phyloP scores from a whole-genome alignment of 2,113 vertebrate species.

The Perca schrenkii region DNA sequence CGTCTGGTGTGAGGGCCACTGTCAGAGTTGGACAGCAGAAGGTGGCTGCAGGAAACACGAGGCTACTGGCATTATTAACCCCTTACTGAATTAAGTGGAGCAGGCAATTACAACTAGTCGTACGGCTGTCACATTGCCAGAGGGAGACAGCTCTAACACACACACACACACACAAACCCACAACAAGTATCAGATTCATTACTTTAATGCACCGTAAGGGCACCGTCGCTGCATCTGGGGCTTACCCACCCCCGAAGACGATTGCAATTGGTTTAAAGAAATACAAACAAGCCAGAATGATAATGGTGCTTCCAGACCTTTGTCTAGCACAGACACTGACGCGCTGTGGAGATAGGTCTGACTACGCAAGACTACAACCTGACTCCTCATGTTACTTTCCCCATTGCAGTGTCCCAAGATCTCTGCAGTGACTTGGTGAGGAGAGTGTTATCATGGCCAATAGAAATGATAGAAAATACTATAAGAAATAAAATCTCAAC shows the following conservation, averaged over 20 bases:
- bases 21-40: slow-evolving; percentile 55
- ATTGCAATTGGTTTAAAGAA: too few relatives aligned
- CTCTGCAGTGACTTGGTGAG: too few relatives aligned
- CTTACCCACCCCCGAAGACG: too few relatives aligned
- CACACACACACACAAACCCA: slow-evolving; percentile 14
- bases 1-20: slow-evolving; percentile 36
- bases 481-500: not conserved
- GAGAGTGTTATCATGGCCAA: too few relatives aligned
- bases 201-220: not conserved
- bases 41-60: slow-evolving; percentile 53
- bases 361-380: too few relatives aligned
- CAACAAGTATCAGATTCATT: not conserved
- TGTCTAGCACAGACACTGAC: too few relatives aligned
- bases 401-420: too few relatives aligned
- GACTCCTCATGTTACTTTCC: too few relatives aligned
- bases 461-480: not conserved
- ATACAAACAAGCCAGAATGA: too few relatives aligned
- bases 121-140: slow-evolving; percentile 61
- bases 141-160: slow-evolving; percentile 33
- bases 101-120: slow-evolving; percentile 73
- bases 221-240: too few relatives aligned
- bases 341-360: too few relatives aligned
- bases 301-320: too few relatives aligned
- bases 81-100: slow-evolving; percentile 58
- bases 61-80: slow-evolving; percentile 73